Conservation (phyloP, 1,140 invertebrate genomes). For the Chrysoperla carnea region DNA sequence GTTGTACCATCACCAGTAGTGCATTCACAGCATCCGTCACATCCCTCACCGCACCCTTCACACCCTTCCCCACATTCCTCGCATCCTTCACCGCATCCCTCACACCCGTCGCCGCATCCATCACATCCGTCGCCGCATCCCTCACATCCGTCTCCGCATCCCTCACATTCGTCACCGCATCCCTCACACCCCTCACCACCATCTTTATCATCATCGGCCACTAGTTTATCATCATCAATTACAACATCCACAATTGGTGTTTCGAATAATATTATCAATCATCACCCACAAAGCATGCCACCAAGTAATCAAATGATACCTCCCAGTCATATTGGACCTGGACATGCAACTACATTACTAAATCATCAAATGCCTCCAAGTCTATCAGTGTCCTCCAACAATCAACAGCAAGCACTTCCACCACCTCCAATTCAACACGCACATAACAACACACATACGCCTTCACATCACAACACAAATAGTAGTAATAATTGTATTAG, state of each 20-base stretch:
- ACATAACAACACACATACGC: too few relatives aligned
- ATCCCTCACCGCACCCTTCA: slow-evolving; percentile 12
- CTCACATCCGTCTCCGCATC: slow-evolving; percentile 7
- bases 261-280: not conserved
- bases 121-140: slow-evolving; percentile 8
- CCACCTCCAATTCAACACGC: too few relatives aligned
- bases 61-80: slow-evolving; percentile 17
- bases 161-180: not conserved
- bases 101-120: slow-evolving; percentile 7
- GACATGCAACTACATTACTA: not conserved
- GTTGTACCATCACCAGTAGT: slow-evolving; percentile 1
- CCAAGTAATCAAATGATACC: slow-evolving; percentile 5
- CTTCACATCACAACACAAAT: too few relatives aligned
- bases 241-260: slow-evolving; percentile 1
- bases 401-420: too few relatives aligned
- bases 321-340: not conserved
- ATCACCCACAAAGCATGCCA: slow-evolving; percentile 1
- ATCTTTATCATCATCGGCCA: slow-evolving; percentile 6
- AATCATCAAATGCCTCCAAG: not conserved
- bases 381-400: not conserved
- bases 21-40: slow-evolving; percentile 1
- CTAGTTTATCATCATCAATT: slow-evolving; percentile 4
- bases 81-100: slow-evolving; percentile 25
- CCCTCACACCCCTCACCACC: slow-evolving; percentile 8
- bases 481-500: too few relatives aligned